These are phyloP conservation scores for Chloropsis cyanopogon DNA, from an alignment of 2,113 vertebrate species.

Conservation along the genomic window DNA sequence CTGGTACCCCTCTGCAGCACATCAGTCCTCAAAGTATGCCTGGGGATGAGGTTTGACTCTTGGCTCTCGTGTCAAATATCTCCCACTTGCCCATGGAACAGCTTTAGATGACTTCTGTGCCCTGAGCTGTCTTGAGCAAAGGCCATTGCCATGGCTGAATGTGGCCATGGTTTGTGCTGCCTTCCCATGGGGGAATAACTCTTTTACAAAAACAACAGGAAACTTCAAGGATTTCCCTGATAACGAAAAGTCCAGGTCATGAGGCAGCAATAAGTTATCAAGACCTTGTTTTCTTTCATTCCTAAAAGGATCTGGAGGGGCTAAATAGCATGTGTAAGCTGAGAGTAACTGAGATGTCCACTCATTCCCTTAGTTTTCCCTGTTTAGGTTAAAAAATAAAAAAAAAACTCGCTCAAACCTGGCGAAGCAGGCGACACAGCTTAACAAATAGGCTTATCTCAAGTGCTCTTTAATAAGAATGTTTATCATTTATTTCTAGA, in stretches of 20 bases:
- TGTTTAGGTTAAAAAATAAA: neutral
- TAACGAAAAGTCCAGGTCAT: neutral
- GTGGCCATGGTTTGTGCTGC: neutral
- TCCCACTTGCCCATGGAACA: neutral
- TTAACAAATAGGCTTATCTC: slow-evolving; percentile 60
- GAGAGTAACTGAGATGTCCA: neutral
- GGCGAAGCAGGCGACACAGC: neutral
- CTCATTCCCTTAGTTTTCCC: neutral
- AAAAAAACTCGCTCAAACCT: neutral
- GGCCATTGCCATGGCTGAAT: neutral
- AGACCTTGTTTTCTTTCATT: neutral
- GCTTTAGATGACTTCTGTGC: neutral
- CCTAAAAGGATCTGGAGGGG: neutral
- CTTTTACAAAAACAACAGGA: neutral
- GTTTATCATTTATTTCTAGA: slow-evolving; percentile 51
- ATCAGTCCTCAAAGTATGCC: neutral
- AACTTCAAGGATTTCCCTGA: neutral
- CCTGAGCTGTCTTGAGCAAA: neutral
- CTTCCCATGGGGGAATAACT: neutral
- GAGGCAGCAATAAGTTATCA: neutral
- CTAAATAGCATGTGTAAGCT: neutral
- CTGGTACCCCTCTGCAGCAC: neutral
- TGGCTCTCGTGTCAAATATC: neutral
- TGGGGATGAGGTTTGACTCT: neutral
- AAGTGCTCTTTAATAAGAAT: slow-evolving; percentile 51